Evolutionary conservation across 2,797 vertebrate species (phyloP), one percentile per base, ranked within the genome.

Genomic region (Pogoniulus pusillus): DNA sequence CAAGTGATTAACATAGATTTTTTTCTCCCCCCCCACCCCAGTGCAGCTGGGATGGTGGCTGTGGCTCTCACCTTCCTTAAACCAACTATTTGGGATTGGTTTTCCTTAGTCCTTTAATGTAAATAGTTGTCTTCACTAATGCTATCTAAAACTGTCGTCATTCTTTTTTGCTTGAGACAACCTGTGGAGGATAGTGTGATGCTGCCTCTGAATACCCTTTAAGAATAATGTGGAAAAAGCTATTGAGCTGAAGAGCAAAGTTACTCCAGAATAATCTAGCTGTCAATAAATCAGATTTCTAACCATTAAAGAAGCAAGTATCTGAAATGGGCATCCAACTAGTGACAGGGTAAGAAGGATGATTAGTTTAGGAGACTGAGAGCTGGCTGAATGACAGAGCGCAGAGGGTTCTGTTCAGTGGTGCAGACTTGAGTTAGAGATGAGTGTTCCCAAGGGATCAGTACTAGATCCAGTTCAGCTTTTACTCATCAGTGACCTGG

Each of bases 1-100:
- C 45, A 41, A 62, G 39, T 22, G 69, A 16, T 35, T 9, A 15
- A 0, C 5, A 14, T 35, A 23, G 19, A 12, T 12, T 16, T 59
- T 5, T 32, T 23, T 10, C 11, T 14, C 14, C 14, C 9, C 15
- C 3, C 7, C 5, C 3, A 7, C 6, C 4, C 27, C 6, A 4
- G 0, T 49, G 32, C 16, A 37, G 20, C 41, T 77, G 29, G 7
- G 16, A 8, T 39, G 16, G 26, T 68, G 5, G 10, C 45, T 60
- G 41, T 71, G 45, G 26, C 26, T 68, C 4, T 6, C 6, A 34
- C 12, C 6, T 69, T 14, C 3, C 4, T 51, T 73, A 71, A 69
- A 12, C 22, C 4, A 41, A 1, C 9, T 41, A 3, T 0, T 35
- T 12, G 7, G 23, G 8, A 29, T 63, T 73, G 34, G 22, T 30